These are phyloP conservation scores for Catharus minimus DNA, from an alignment of 2,113 vertebrate genomes.

Conservation along the genomic window DNA sequence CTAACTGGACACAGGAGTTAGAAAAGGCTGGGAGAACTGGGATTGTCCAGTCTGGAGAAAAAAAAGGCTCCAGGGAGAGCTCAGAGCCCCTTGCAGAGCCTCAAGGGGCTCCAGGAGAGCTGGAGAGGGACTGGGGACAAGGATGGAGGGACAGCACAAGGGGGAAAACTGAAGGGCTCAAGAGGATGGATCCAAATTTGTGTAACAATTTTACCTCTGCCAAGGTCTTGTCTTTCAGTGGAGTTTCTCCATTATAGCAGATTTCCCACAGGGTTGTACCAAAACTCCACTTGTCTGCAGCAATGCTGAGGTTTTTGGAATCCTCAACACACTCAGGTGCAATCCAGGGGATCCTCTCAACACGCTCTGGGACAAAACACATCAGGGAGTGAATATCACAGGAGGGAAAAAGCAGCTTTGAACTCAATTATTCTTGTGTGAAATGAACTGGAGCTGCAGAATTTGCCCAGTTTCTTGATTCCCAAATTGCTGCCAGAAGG, in stretches of 20 bases:
- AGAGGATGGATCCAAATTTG: neutral
- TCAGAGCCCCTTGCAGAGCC: neutral
- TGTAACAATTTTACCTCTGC: slow-evolving; percentile 82
- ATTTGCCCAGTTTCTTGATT: neutral
- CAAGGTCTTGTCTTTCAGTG: slow-evolving; percentile 93
- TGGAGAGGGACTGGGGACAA: neutral
- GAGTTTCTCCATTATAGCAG: slow-evolving; percentile 94
- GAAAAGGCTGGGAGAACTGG: neutral
- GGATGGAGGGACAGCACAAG: neutral
- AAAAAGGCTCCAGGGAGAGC: neutral
- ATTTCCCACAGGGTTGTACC: slow-evolving; percentile 98
- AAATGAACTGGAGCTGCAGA: neutral
- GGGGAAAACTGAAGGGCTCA: neutral
- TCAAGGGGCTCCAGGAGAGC: neutral
- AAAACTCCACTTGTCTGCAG: slow-evolving; percentile 97
- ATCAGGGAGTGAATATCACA: neutral
- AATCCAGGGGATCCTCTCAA: slow-evolving; percentile 95
- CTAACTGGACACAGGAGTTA: neutral
- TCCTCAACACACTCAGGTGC: slow-evolving; percentile 92
- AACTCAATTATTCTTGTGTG: neutral
- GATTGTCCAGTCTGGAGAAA: neutral
- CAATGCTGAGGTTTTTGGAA: slow-evolving; percentile 82
- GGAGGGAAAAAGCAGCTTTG: neutral
- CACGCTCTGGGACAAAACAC: slow-evolving; percentile 79
- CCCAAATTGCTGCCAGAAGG: neutral